Conservation (phyloP, 2,888 invertebrate genomes). For the Zaprionus obscuricornis region DNA sequence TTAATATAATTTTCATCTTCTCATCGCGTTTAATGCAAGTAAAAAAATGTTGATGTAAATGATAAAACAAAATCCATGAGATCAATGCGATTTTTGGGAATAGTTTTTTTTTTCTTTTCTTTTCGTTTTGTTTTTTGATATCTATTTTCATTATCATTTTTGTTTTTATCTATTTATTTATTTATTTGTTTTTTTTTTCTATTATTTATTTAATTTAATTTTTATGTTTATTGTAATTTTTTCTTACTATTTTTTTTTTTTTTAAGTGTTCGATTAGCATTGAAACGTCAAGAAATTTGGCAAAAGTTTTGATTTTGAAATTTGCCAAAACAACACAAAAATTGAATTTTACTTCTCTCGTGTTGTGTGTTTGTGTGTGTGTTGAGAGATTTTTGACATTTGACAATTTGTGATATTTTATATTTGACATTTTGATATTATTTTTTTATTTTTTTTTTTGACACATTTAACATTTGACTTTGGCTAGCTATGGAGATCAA, state of each 20-base stretch:
- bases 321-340: constrained; percentile 35
- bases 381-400: not conserved
- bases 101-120: constrained; percentile 77
- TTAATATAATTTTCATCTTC: constrained; percentile 37
- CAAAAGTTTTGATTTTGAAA: constrained; percentile 33
- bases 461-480: too few species aligned
- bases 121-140: constrained; percentile 43
- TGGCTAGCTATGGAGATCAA: constrained; percentile 74
- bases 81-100: constrained; percentile 84
- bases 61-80: constrained; percentile 80
- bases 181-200: constrained; percentile 31
- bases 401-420: constrained; percentile 26
- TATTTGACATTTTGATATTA: constrained; percentile 32
- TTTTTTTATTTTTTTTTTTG: constrained; percentile 19
- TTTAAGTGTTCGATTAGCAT: constrained; percentile 65
- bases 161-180: constrained; percentile 25
- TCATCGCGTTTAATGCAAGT: constrained; percentile 62
- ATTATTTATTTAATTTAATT: too few species aligned
- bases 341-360: constrained; percentile 1
- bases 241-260: constrained; percentile 42
- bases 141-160: constrained; percentile 24
- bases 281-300: constrained; percentile 60
- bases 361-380: too few species aligned
- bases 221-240: too few species aligned
- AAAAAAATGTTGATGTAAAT: constrained; percentile 65